Evolutionary conservation across 2,888 invertebrate genomes (phyloP), one percentile per base, ranked within the genome.

Genomic region (Crepidodera aurea): DNA sequence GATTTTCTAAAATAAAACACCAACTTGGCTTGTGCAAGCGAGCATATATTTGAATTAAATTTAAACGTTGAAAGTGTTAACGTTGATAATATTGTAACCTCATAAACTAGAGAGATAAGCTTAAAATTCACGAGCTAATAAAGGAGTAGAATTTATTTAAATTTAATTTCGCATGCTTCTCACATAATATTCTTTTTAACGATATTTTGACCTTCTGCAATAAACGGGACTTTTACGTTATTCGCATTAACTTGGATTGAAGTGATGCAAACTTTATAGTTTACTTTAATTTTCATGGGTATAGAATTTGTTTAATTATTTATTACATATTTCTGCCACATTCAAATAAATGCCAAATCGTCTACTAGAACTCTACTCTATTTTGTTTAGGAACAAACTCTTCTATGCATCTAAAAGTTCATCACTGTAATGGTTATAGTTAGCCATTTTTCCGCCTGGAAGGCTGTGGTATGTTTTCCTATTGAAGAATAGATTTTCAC

Each of bases 41-140:
- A 22, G 44, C 44, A 44, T 44, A 44, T 22, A 44, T 44, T 44
- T 44, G 25, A 22, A 44, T 44, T 44, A 44, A 44, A 44, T 44
- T 44, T 44, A 44, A 44, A 44, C 44, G 22, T 44, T 44, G 44
- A 44, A 44, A 44, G 44, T 22, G 44, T 44, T 44, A 44, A 44
- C 44, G 44, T 22, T 44, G 44, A 44, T 44, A 44, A 44, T 44
- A 42, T 44, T 44, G 44, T 22, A 44, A 44, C 44, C 42, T 42
- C 42, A 42, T 42, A 42, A 16, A 42, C 42, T n/a, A 42, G 15
- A 42, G 42, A 42, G 42, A 42, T 42, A 42, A 42, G 42, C 42
- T 42, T 42, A 12, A 42, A 42, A 42, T 42, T 42, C 42, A 42
- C 19, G 42, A 42, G 42, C 16, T 42, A 42, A 42, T 42, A 42